These are phyloP conservation scores for Cyprinodon diabolis DNA, from an alignment of 2,797 vertebrate species.

Conservation along the genomic window DNA sequence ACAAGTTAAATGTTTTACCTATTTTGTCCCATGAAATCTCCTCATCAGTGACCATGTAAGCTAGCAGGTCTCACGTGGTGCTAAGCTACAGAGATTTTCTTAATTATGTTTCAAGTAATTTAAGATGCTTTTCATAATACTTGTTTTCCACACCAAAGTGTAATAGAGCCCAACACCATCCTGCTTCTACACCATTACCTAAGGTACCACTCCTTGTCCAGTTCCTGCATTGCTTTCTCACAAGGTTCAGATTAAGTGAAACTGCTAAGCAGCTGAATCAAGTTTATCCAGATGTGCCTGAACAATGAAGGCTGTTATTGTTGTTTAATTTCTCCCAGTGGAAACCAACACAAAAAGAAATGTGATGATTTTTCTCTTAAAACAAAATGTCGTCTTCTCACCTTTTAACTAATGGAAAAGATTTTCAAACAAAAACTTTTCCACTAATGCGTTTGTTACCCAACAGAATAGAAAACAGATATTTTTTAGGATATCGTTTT, in stretches of 20 bases:
- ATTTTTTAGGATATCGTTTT: neutral
- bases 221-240: constrained; percentile 38
- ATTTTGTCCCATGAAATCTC: constrained; percentile 7
- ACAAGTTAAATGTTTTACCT: constrained; percentile 14
- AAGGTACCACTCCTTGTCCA: constrained; percentile 13
- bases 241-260: constrained; percentile 41
- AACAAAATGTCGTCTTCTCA: neutral
- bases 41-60: constrained; percentile 36
- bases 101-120: neutral
- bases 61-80: constrained; percentile 21
- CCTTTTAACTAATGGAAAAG: neutral
- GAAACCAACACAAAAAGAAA: constrained; percentile 16
- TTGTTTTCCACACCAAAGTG: constrained; percentile 13
- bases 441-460: neutral
- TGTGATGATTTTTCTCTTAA: constrained; percentile 12
- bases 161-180: constrained; percentile 4
- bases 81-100: constrained; percentile 7
- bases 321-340: constrained; percentile 40
- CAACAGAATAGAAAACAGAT: neutral
- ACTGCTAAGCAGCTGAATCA: constrained; percentile 47
- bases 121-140: constrained; percentile 5
- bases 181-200: constrained; percentile 18
- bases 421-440: neutral
- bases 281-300: constrained; percentile 62
- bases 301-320: constrained; percentile 60